Evolutionary conservation across 2,113 vertebrate genomes (phyloP).

Genomic region (Aldabrachelys gigantea): DNA sequence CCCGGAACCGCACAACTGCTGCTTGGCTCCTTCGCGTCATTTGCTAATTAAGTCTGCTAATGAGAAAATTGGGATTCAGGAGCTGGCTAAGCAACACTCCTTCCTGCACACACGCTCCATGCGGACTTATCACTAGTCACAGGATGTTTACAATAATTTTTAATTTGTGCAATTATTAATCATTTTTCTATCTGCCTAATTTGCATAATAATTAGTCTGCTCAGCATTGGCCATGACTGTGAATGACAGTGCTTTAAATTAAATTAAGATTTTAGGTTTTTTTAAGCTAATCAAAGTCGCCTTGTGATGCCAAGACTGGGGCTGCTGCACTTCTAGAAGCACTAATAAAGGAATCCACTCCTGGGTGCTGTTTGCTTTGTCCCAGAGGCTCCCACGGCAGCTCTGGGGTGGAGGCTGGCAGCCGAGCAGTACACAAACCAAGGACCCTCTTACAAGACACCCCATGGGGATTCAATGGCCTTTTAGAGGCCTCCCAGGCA

Average conservation of each 20-base stretch:
- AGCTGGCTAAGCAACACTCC: conserved; percentile 33
- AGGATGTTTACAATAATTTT: conserved; percentile 86
- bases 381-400: accelerated
- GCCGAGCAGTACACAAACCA: accelerated
- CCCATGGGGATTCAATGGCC: not conserved
- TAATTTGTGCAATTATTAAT: conserved; percentile 87
- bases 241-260: conserved; percentile 81
- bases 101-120: conserved; percentile 47
- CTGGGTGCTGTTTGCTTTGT: accelerated
- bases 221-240: conserved; percentile 75
- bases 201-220: conserved; percentile 86
- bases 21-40: not conserved
- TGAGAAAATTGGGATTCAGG: conserved; percentile 64
- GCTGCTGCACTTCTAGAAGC: not conserved
- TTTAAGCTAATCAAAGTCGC: conserved; percentile 70
- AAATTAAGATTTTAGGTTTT: conserved; percentile 80
- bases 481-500: not conserved
- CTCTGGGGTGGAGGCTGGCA: not conserved
- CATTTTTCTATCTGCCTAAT: conserved; percentile 84
- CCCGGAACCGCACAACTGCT: accelerated
- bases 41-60: conserved; percentile 71
- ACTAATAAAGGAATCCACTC: not conserved
- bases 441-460: not conserved
- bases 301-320: not conserved
- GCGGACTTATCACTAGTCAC: conserved; percentile 79